These are phyloP conservation scores for Pygoscelis antarcticus DNA, from an alignment of 2,113 vertebrate genomes.

Conservation along the genomic window DNA sequence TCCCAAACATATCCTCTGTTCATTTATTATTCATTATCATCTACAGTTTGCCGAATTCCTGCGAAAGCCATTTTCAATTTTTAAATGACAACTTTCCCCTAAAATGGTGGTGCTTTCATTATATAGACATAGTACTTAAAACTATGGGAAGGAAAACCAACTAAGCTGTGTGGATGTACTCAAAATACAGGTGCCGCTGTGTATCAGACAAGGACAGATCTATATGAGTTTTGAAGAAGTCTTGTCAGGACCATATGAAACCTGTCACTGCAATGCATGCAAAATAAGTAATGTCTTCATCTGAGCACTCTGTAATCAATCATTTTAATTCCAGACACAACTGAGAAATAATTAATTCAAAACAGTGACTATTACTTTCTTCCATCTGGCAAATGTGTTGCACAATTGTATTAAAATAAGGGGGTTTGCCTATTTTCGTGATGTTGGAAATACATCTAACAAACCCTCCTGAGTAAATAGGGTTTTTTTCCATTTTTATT, in stretches of 20 bases:
- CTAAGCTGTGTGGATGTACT: neutral
- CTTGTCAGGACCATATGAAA: neutral
- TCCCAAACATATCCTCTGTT: neutral
- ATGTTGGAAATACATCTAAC: neutral
- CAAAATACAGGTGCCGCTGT: neutral
- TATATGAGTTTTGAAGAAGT: neutral
- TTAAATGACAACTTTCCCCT: neutral
- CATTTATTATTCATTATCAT: slow-evolving; percentile 69
- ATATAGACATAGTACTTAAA: neutral
- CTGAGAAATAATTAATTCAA: neutral
- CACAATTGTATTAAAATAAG: neutral
- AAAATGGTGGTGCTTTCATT: neutral
- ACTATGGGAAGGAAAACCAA: neutral
- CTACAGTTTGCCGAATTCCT: slow-evolving; percentile 50
- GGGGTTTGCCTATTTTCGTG: fast-evolving
- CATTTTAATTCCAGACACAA: neutral
- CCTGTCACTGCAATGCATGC: neutral
- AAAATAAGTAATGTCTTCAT: neutral
- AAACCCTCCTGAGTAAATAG: neutral
- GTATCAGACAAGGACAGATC: neutral
- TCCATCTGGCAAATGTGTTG: neutral
- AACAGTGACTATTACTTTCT: neutral
- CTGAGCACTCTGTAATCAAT: neutral
- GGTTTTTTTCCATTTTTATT: neutral
- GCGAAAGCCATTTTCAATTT: slow-evolving; percentile 39